A percentile compares a stretch with the other conserved stretches of the same genome.
Conservation (phyloP, 2,113 vertebrate genomes). For the Gnathochromis pfefferi region DNA sequence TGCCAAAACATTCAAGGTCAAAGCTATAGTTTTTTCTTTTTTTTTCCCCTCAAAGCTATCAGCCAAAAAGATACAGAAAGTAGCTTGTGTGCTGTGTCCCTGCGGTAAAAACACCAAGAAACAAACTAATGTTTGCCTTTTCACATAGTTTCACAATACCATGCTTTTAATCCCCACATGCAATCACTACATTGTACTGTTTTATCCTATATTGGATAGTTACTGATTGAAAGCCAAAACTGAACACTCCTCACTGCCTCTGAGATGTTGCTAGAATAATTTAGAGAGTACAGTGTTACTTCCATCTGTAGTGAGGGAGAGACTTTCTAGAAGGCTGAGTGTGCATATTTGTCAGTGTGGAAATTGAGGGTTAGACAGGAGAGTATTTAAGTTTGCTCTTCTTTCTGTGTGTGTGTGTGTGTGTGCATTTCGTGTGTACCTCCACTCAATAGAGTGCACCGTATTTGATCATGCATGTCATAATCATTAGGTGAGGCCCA, state of each 20-base stretch:
- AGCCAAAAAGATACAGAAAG: not conserved
- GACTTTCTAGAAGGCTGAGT: slow-evolving; percentile 44
- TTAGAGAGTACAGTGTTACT: slow-evolving; percentile 1
- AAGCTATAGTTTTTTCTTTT: not conserved
- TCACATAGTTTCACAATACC: not conserved
- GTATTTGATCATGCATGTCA: slow-evolving; percentile 62
- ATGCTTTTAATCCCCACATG: not conserved
- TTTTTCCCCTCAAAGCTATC: not conserved
- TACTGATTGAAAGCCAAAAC: not conserved
- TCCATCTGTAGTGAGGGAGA: slow-evolving; percentile 5
- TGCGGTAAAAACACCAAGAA: not conserved
- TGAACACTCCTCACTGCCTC: not conserved
- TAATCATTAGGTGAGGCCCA: slow-evolving; percentile 58
- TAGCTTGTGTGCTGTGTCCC: not conserved
- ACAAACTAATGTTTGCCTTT: not conserved
- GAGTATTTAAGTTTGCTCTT: not conserved
- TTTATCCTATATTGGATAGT: not conserved
- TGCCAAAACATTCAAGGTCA: slow-evolving; percentile 1
- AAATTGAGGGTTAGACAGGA: slow-evolving; percentile 28
- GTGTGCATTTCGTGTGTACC: not conserved
- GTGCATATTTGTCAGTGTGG: slow-evolving; percentile 45
- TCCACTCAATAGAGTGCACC: not conserved
- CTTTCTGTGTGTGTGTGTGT: not conserved
- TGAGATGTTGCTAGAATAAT: slow-evolving; percentile 34
- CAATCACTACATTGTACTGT: not conserved